Conservation (phyloP, 1,140 invertebrate species). For the Anoplolepis gracilipes region DNA sequence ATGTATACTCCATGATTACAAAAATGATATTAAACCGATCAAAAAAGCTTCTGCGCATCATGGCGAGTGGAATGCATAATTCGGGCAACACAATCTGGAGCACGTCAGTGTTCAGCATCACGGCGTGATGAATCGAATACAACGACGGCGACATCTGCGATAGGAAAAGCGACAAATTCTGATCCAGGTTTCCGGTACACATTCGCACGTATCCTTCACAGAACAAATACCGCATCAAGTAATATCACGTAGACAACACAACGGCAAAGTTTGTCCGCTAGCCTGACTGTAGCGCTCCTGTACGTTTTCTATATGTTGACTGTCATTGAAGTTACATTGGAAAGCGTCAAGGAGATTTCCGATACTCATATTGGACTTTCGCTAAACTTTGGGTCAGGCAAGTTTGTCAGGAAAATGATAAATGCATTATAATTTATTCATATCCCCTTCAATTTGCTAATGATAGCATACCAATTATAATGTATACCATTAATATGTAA, state of each 20-base stretch:
- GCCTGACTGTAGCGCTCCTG: not conserved
- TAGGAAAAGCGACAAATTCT: slow-evolving; percentile 33
- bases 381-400: slow-evolving; percentile 14
- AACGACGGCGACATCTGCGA: slow-evolving; percentile 15
- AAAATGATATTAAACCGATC: not conserved
- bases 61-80: not conserved
- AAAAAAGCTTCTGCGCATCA: not conserved
- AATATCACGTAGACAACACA: not conserved
- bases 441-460: not conserved
- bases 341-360: not conserved
- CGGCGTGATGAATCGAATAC: not conserved
- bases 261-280: slow-evolving; percentile 29
- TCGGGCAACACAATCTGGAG: not conserved
- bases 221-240: slow-evolving; percentile 10
- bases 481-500: not conserved
- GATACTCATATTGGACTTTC: not conserved
- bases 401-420: not conserved
- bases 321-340: slow-evolving; percentile 37
- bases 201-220: not conserved
- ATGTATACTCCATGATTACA: too few species aligned
- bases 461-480: not conserved
- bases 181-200: slow-evolving; percentile 23
- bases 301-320: slow-evolving; percentile 9
- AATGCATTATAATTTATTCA: not conserved
- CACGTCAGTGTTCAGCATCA: not conserved